These are phyloP conservation scores for Elephas maximus DNA, from an alignment of 2,113 vertebrate genomes.

Conservation along the genomic window DNA sequence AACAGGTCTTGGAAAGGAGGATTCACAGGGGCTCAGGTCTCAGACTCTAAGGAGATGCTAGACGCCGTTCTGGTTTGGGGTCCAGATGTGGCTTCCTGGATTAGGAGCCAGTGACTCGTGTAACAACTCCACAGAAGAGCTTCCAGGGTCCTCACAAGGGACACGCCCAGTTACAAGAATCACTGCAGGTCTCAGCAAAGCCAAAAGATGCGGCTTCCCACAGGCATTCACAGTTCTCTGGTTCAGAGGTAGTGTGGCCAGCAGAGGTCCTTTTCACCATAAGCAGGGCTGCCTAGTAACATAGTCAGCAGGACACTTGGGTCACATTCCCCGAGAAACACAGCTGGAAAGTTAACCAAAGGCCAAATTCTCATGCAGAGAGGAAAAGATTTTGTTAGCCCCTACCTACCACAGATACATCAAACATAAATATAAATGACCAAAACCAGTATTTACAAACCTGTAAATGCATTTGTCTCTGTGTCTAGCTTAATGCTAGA, in stretches of 20 bases:
- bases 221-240: accelerated
- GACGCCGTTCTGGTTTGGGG: too few relatives aligned
- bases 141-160: background rate
- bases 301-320: background rate
- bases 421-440: background rate
- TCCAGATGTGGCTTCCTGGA: too few relatives aligned
- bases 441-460: background rate
- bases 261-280: background rate
- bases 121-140: background rate
- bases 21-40: too few relatives aligned
- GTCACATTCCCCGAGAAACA: background rate
- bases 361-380: background rate
- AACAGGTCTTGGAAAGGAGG: too few relatives aligned
- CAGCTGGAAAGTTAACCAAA: background rate
- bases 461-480: background rate
- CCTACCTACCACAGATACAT: background rate
- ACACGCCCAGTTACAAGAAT: background rate
- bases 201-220: accelerated
- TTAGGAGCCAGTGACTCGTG: background rate
- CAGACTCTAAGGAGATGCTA: too few relatives aligned
- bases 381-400: background rate
- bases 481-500: background rate
- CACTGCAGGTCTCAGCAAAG: accelerated
- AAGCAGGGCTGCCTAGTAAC: background rate
- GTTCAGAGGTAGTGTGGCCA: background rate